Evolutionary conservation across 2,113 vertebrate genomes (phyloP).

Genomic region (Brachionichthys hirsutus): DNA sequence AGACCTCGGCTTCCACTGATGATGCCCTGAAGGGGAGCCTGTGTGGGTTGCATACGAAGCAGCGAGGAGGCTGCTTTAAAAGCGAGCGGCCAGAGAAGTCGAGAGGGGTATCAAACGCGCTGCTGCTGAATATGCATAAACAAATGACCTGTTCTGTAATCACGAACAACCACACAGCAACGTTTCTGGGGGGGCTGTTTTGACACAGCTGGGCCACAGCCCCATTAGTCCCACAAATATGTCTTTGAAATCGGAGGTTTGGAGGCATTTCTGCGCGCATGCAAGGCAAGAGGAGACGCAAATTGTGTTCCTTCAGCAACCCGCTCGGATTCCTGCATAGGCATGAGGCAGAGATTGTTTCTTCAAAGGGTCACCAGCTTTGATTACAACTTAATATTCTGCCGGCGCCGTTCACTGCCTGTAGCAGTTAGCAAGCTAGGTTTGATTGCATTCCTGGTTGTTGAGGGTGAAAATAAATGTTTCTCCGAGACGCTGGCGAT

Average conservation of each 20-base stretch:
- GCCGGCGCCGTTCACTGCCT: slow-evolving; percentile 27
- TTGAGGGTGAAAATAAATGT: slow-evolving; percentile 14
- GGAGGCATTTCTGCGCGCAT: slow-evolving; percentile 52
- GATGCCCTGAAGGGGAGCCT: slow-evolving; percentile 72
- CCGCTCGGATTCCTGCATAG: slow-evolving; percentile 36
- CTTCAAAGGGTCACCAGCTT: slow-evolving; percentile 60
- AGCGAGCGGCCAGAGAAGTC: slow-evolving; percentile 59
- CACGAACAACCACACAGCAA: slow-evolving; percentile 62
- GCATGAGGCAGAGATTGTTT: slow-evolving; percentile 38
- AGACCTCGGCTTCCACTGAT: slow-evolving; percentile 73
- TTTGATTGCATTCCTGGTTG: slow-evolving; percentile 44
- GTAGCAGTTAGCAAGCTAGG: slow-evolving; percentile 31
- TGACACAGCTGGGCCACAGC: slow-evolving; percentile 63
- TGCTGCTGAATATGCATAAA: slow-evolving; percentile 75
- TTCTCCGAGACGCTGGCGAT: slow-evolving; percentile 20
- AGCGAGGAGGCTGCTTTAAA: slow-evolving; percentile 61
- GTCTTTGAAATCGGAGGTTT: slow-evolving; percentile 63
- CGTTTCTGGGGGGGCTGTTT: slow-evolving; percentile 67
- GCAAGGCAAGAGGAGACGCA: slow-evolving; percentile 45
- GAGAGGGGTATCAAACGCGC: slow-evolving; percentile 64
- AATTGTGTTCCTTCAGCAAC: slow-evolving; percentile 39
- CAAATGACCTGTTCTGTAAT: slow-evolving; percentile 73
- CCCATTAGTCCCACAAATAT: slow-evolving; percentile 73
- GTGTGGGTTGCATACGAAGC: slow-evolving; percentile 72
- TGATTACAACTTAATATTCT: slow-evolving; percentile 62